These are phyloP conservation scores for Zelleria hepariella DNA, from an alignment of 2,888 invertebrate genomes.

Conservation along the genomic window DNA sequence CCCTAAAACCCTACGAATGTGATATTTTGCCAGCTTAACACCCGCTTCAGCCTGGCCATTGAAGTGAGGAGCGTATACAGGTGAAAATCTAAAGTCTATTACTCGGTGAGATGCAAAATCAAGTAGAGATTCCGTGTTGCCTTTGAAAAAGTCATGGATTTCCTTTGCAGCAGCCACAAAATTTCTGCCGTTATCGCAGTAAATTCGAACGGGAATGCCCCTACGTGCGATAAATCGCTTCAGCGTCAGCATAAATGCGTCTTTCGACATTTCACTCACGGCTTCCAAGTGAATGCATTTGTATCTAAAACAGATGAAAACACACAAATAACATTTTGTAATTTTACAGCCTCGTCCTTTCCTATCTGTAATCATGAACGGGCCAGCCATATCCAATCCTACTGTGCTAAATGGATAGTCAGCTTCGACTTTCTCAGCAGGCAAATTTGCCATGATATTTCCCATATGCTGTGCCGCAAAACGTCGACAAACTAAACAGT, in stretches of 20 bases:
- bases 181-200: background rate
- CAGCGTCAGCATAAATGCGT: background rate
- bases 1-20: background rate
- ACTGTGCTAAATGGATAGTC: background rate
- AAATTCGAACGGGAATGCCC: background rate
- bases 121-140: background rate
- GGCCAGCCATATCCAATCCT: background rate
- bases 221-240: background rate
- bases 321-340: background rate
- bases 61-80: constrained; percentile 1
- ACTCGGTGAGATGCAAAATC: background rate
- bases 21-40: background rate
- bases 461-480: too few species aligned
- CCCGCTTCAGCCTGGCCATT: background rate
- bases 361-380: background rate
- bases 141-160: background rate
- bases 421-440: background rate
- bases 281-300: background rate
- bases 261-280: background rate
- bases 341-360: background rate
- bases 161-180: background rate
- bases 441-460: background rate
- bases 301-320: background rate
- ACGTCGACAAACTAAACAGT: background rate
- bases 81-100: background rate